These are phyloP conservation scores for Nephrotoma guestfalica DNA, from an alignment of 2,888 invertebrate genomes.

Conservation along the genomic window DNA sequence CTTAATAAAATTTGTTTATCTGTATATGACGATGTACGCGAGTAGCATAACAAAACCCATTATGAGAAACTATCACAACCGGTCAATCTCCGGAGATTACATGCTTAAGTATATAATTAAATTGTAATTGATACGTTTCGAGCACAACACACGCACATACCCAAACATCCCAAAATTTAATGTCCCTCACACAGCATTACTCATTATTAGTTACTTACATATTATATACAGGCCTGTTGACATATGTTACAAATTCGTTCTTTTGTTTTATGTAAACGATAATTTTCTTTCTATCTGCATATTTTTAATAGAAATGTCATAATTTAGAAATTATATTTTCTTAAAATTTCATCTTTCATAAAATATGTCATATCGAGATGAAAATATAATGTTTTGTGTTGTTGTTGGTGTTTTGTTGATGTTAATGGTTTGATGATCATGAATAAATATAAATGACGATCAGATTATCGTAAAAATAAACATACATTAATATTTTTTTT, in stretches of 20 bases:
- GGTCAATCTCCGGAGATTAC: background rate
- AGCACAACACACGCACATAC: background rate
- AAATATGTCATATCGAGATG: background rate
- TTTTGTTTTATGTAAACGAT: background rate
- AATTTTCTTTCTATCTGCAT: background rate
- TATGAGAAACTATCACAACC: background rate
- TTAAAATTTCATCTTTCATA: background rate
- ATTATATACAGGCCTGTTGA: background rate
- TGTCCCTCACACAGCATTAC: background rate
- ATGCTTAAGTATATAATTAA: background rate
- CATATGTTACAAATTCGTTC: background rate
- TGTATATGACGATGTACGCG: too few relatives aligned
- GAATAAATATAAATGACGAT: background rate
- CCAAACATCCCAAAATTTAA: background rate
- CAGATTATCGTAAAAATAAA: background rate
- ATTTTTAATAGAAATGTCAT: background rate
- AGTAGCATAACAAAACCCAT: background rate
- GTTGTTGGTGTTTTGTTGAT: background rate
- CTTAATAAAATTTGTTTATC: background rate
- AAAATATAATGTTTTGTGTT: background rate
- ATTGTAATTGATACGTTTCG: background rate
- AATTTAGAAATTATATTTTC: background rate
- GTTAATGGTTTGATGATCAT: background rate
- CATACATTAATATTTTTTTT: background rate
- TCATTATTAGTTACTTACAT: background rate